Evolutionary conservation across 2,888 invertebrate genomes (phyloP).

Genomic region (Pseudococcus longispinus): DNA sequence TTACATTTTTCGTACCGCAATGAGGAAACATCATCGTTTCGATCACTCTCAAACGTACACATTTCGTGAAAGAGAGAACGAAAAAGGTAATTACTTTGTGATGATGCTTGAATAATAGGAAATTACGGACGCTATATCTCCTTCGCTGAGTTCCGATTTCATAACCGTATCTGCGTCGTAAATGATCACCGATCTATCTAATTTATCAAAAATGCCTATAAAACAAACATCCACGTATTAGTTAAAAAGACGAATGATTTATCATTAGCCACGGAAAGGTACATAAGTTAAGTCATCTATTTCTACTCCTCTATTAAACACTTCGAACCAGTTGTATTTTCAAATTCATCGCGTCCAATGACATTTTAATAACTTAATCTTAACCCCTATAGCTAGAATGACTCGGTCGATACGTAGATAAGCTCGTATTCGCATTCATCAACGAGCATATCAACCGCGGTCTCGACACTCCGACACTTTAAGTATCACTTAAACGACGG

Average conservation of each 20-base stretch:
- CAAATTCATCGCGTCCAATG: background rate
- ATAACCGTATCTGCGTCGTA: conserved; percentile 71
- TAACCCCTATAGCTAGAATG: background rate
- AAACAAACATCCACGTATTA: conserved; percentile 60
- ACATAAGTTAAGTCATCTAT: no score
- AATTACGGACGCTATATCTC: conserved; percentile 74
- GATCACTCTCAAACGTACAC: background rate
- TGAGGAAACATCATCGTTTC: background rate
- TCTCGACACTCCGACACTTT: background rate
- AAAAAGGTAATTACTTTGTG: conserved; percentile 67
- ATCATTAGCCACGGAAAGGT: background rate
- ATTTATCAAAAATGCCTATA: conserved; percentile 73
- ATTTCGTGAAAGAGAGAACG: background rate
- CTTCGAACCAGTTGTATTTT: background rate
- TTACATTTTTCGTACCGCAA: background rate
- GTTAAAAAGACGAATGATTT: background rate
- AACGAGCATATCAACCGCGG: background rate
- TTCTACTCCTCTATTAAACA: background rate
- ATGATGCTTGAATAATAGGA: conserved; percentile 77
- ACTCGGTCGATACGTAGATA: background rate
- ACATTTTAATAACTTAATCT: conserved; percentile 12
- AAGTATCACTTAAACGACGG: conserved; percentile 10
- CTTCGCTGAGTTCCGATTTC: conserved; percentile 69
- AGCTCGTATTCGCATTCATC: background rate
- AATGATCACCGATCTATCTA: conserved; percentile 72